A percentile compares a stretch with the other conserved stretches of the same genome.
phyloP scores from a whole-genome alignment of 2,888 invertebrate species.

The Aleiodes leptofemur region DNA sequence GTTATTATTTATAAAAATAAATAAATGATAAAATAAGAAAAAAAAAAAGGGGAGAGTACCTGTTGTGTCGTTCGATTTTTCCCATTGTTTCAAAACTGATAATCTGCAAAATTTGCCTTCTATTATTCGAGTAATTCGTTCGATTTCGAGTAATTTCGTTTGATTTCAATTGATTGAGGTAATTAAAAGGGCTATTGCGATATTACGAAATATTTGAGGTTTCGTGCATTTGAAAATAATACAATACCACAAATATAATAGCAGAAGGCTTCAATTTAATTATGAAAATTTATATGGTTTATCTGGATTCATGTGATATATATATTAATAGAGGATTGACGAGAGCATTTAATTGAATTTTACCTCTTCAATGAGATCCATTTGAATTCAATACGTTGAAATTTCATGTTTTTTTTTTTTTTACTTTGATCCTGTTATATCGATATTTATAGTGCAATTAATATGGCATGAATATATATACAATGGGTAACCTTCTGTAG shows the following conservation, averaged over 20 bases:
- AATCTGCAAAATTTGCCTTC: background rate
- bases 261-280: constrained; percentile 1
- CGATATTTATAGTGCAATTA: constrained; percentile 48
- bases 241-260: constrained; percentile 15
- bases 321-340: constrained; percentile 11
- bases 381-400: too few relatives aligned
- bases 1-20: constrained; percentile 1
- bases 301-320: background rate
- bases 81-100: too few relatives aligned
- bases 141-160: too few relatives aligned
- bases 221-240: background rate
- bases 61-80: too few relatives aligned
- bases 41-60: too few relatives aligned
- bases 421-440: background rate
- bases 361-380: background rate
- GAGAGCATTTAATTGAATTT: background rate
- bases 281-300: constrained; percentile 7
- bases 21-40: background rate
- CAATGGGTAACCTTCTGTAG: constrained; percentile 53
- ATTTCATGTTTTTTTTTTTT: background rate
- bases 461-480: constrained; percentile 41
- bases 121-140: background rate
- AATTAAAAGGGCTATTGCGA: too few relatives aligned
- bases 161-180: too few relatives aligned
- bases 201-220: constrained; percentile 1